These are phyloP conservation scores for Hippolais icterina DNA, from an alignment of 2,113 vertebrate species.

Conservation along the genomic window DNA sequence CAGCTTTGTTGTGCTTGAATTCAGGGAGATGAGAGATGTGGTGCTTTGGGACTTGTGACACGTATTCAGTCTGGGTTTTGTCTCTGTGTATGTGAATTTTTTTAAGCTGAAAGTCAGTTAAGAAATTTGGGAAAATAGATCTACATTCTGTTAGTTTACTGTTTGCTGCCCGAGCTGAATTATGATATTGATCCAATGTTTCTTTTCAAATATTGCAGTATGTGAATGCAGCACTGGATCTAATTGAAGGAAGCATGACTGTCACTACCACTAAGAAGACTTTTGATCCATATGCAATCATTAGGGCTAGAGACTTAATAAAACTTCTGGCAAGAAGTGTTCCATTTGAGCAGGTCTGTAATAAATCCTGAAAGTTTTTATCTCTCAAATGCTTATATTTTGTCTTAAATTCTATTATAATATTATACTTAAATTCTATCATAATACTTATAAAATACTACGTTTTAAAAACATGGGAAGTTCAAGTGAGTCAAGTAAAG, in stretches of 20 bases:
- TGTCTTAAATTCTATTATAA: neutral
- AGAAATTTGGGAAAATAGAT: neutral
- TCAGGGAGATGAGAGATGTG: neutral
- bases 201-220: constrained; percentile 72
- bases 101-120: neutral
- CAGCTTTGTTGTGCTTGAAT: neutral
- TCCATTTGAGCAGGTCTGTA: constrained; percentile 91
- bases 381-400: neutral
- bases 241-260: constrained; percentile 96
- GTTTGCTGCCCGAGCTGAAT: neutral
- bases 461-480: fast-evolving
- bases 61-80: neutral
- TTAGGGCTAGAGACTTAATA: constrained; percentile 93
- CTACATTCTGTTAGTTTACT: neutral
- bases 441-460: neutral
- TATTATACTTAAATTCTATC: neutral
- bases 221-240: constrained; percentile 84
- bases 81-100: neutral
- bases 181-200: neutral
- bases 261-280: constrained; percentile 93
- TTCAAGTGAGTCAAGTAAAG: neutral
- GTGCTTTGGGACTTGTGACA: neutral
- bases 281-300: constrained; percentile 89
- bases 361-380: neutral
- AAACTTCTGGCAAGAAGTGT: constrained; percentile 94